Evolutionary conservation across 2,113 vertebrate genomes (phyloP).

Genomic region (Rostratula benghalensis): DNA sequence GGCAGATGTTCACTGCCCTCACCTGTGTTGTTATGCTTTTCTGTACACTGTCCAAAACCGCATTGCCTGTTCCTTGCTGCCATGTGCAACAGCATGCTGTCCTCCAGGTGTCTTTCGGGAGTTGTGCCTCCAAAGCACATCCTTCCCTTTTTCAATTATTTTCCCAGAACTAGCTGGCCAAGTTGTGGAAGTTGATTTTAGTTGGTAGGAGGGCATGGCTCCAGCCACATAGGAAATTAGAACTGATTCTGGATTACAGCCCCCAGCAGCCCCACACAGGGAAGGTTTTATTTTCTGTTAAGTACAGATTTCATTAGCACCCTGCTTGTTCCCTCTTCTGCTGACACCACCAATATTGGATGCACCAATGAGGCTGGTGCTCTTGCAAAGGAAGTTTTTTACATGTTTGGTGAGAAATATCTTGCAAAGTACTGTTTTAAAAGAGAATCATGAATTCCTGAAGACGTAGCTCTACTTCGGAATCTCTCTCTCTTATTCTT

Average conservation of each 20-base stretch:
- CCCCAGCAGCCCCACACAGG: fast-evolving
- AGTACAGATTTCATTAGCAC: fast-evolving
- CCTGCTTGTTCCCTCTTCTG: not conserved
- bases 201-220: not conserved
- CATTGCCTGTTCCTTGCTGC: not conserved
- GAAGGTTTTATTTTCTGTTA: not conserved
- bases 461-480: fast-evolving
- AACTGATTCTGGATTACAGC: not conserved
- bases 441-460: not conserved
- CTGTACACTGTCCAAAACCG: not conserved
- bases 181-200: not conserved
- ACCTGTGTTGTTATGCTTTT: not conserved
- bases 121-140: not conserved
- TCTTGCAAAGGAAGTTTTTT: not conserved
- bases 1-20: not conserved
- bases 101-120: not conserved
- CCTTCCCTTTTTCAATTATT: not conserved
- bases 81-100: fast-evolving
- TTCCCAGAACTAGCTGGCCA: fast-evolving
- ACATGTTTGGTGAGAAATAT: not conserved
- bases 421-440: not conserved
- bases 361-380: not conserved
- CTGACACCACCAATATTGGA: fast-evolving
- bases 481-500: not conserved
- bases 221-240: fast-evolving